Conservation (phyloP, 2,888 invertebrate genomes). For the Cerceris ruficornis region DNA sequence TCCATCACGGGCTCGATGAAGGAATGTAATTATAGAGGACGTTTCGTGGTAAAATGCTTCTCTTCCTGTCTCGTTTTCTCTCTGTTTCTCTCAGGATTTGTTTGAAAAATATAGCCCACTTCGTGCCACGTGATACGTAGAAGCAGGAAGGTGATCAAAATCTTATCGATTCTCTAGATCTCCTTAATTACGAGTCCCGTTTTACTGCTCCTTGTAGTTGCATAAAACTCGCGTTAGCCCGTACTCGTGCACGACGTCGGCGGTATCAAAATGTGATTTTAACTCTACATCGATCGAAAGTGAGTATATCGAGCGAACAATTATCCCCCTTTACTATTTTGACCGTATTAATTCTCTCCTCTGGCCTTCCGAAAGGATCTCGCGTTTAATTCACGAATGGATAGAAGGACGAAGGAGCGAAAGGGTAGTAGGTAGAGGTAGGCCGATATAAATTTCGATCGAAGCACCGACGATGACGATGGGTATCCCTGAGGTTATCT, state of each 20-base stretch:
- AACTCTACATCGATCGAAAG: conserved; percentile 39
- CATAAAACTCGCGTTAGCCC: conserved; percentile 44
- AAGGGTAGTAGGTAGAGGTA: no score
- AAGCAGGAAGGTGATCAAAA: conserved; percentile 42
- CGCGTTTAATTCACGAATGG: no score
- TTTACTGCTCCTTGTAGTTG: conserved; percentile 45
- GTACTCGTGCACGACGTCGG: conserved; percentile 25
- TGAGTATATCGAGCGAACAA: conserved; percentile 25
- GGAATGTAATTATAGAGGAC: no score
- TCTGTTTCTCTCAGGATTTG: no score
- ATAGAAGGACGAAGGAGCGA: no score
- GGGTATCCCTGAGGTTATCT: neutral
- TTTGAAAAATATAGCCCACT: neutral
- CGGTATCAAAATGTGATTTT: conserved; percentile 39
- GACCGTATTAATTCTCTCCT: conserved; percentile 13
- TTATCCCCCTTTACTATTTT: conserved; percentile 16
- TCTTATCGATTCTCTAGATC: conserved; percentile 47
- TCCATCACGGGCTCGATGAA: no score
- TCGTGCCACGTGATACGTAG: conserved; percentile 25
- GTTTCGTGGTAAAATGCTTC: no score
- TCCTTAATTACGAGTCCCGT: conserved; percentile 48
- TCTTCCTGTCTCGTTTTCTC: no score
- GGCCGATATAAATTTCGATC: conserved; percentile 8
- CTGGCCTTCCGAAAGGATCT: conserved; percentile 26
- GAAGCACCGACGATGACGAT: conserved; percentile 4